Conservation (phyloP, 2,888 invertebrate genomes). For the Eupithecia abbreviata region DNA sequence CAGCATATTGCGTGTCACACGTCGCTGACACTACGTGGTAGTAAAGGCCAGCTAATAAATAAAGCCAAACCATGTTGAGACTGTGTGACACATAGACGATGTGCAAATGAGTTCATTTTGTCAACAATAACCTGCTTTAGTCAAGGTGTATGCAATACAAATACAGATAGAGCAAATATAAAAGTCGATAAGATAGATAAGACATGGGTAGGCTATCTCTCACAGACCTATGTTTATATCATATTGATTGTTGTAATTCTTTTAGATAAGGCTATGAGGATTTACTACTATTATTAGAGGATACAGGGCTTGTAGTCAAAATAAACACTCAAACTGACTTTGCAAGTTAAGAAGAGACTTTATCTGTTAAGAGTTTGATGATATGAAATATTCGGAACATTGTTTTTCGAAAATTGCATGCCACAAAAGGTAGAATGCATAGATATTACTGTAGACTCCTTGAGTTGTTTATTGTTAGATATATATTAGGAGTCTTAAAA, state of each 20-base stretch:
- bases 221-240: neutral
- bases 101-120: neutral
- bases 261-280: neutral
- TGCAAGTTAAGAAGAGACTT: neutral
- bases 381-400: neutral
- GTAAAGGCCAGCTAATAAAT: neutral
- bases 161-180: neutral
- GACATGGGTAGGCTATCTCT: neutral
- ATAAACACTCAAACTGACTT: neutral
- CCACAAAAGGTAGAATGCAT: no score
- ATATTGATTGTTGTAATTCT: neutral
- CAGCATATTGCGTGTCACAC: no score
- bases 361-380: no score
- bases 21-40: no score
- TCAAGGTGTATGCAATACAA: neutral
- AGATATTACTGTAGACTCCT: no score
- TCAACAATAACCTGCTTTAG: neutral
- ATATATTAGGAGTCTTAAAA: no score
- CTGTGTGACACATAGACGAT: neutral
- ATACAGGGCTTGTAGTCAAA: neutral
- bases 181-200: constrained; percentile 11
- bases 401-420: no score
- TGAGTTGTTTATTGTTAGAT: no score
- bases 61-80: neutral
- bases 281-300: neutral